These are phyloP conservation scores for Melospiza georgiana DNA, from an alignment of 2,113 vertebrate genomes.

Conservation along the genomic window DNA sequence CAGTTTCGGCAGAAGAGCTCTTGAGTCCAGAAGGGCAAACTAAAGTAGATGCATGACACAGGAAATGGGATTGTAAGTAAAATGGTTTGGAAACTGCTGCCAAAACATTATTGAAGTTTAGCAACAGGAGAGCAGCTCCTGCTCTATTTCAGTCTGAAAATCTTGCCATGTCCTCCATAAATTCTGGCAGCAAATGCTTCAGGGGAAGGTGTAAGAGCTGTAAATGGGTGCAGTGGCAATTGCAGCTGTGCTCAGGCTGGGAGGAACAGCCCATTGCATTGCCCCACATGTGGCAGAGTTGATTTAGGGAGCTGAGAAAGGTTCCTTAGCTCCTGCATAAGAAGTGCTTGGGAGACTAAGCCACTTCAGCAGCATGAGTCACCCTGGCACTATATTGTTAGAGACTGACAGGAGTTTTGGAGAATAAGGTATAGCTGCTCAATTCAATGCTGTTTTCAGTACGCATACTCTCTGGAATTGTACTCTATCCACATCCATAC, in stretches of 20 bases:
- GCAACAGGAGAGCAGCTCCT: not conserved
- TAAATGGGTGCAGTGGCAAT: not conserved
- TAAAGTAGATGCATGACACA: not conserved
- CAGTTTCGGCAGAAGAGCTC: not conserved
- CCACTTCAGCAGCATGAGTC: not conserved
- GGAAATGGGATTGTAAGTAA: not conserved
- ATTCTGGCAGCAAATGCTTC: not conserved
- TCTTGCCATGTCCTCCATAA: not conserved
- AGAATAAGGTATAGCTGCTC: not conserved
- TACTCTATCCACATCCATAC: not conserved
- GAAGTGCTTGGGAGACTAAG: not conserved
- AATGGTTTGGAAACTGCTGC: not conserved
- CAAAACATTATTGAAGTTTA: not conserved
- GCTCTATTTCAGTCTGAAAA: not conserved
- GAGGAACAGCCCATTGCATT: not conserved
- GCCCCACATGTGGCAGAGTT: not conserved
- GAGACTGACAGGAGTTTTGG: not conserved
- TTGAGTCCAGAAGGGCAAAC: not conserved
- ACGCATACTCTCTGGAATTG: not conserved
- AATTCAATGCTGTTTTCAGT: not conserved
- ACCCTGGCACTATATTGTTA: not conserved
- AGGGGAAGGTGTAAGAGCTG: not conserved
- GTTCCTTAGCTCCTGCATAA: not conserved
- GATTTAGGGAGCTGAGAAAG: not conserved
- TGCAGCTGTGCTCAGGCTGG: not conserved